Evolutionary conservation across 2,888 invertebrate species (phyloP), one percentile per base, ranked within the genome.

Genomic region (Drosophila eohydei): DNA sequence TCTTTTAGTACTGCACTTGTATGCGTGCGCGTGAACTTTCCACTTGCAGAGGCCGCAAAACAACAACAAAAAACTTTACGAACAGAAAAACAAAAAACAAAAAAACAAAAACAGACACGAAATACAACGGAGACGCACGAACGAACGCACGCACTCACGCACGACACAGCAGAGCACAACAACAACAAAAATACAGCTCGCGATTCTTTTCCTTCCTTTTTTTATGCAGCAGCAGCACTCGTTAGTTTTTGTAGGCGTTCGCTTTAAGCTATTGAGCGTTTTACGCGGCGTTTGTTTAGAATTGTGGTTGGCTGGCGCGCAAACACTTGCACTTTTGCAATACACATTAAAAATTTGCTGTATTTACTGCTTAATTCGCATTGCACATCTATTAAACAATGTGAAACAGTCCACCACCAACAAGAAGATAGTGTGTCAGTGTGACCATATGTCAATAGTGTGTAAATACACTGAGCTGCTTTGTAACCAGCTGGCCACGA

Each of bases 341-440:
- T 69, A 60, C 66, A 75, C 71, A 50, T 34, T 66, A 51, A 60
- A 52, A 63, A 58, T 60, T 58, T 51, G 51, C 43, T 68, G 43
- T 58, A 71, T 72, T 84, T 78, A 75, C 68, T 74, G 61, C 61
- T 66, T 50, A 69, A 81, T 75, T 82, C 62, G 74, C 79, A 59
- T 77, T 70, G 71, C 64, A 83, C 69, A 73, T 77, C 70, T 43
- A 71, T 67, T 76, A 75, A 80, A 67, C 79, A 81, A 78, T 74
- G 71, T 71, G 74, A 78, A 78, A 69, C 72, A 77, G 65, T 81
- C 60, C 68, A 80, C 71, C 78, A 77, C 80, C 75, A 74, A 74
- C 77, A 77, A 63, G 65, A 78, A 68, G 74, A 74, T 78, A 65
- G 64, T 64, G 68, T 44, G 51, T 38, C 36, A 60, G 66, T 70